Evolutionary conservation across 2,888 invertebrate species (phyloP), one percentile per base, ranked within the genome.

Genomic region (Scaptomyza cyrtandrae): DNA sequence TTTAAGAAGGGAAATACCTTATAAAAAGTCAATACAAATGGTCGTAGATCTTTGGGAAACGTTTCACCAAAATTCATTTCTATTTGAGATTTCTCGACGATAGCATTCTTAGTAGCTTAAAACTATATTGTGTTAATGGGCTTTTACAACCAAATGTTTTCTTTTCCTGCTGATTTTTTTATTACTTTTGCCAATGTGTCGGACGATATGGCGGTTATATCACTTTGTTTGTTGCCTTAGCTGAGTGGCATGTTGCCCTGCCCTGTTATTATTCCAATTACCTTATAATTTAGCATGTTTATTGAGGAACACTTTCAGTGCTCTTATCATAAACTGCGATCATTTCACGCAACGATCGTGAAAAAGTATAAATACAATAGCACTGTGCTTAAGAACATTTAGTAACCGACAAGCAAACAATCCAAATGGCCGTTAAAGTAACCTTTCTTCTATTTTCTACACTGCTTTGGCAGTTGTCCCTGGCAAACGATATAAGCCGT

Each of bases 391-490:
- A 10, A 24, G 6, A n/a, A 31, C 29, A 16, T 11, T 55, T 24
- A 59, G 44, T 66, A 45, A n/a, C n/a, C 0, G 6, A 2, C 11
- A 10, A 16, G 43, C 9, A n/a, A 13, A 13, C 45, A 11, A 27
- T 14, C 55, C 19, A 37, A 35, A 69, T 67, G 68, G 54, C n/a
- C 24, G 33, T 43, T 9, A 67, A 41, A 37, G 7, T 59, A 14
- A 31, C n/a, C 9, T 16, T 55, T 24, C n/a, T 69, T 1, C 0
- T 68, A n/a, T 19, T 57, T 35, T 37, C 43, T 1, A 39, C 68
- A 9, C 60, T 56, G 27, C 19, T 67, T 1, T 60, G 31, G 46
- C 56, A 60, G 14, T 43, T 29, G 14, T 41, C 31, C 35, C 14
- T 37, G 24, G 35, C 68, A 13, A 31, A 16, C 3, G 41, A 60